Percentiles rank a stretch among this genome's conserved stretches.
phyloP scores from a whole-genome alignment of 2,888 invertebrate genomes.

The Cyaniris semiargus region DNA sequence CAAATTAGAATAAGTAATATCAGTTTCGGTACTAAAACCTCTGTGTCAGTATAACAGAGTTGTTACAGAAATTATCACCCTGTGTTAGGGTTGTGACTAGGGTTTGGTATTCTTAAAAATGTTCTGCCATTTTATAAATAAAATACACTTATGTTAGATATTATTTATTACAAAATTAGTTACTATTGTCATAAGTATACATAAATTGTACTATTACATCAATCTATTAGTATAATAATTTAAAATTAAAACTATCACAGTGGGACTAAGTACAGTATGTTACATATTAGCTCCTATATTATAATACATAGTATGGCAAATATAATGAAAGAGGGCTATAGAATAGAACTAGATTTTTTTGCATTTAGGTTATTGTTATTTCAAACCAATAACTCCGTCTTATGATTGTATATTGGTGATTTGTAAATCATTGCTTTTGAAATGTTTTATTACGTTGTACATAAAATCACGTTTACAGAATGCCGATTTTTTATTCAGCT shows the following conservation, averaged over 20 bases:
- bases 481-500: not conserved
- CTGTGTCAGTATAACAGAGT: not conserved
- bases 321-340: not conserved
- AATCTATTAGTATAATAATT: slow-evolving; percentile 43
- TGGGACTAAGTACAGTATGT: slow-evolving; percentile 50
- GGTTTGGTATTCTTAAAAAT: not conserved
- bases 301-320: not conserved
- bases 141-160: not conserved
- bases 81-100: not conserved
- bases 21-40: no score
- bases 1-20: not conserved
- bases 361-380: not conserved
- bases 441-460: no score
- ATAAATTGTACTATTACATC: slow-evolving; percentile 47
- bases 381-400: not conserved
- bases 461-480: not conserved
- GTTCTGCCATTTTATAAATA: not conserved
- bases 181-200: slow-evolving; percentile 42
- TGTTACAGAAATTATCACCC: not conserved
- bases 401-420: no score
- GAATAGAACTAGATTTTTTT: not conserved
- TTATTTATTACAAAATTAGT: slow-evolving; percentile 47
- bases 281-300: slow-evolving; percentile 22
- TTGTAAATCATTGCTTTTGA: no score
- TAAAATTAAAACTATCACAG: slow-evolving; percentile 63